Conservation (phyloP, 2,888 invertebrate species). For the Cataglyphis albicans region DNA sequence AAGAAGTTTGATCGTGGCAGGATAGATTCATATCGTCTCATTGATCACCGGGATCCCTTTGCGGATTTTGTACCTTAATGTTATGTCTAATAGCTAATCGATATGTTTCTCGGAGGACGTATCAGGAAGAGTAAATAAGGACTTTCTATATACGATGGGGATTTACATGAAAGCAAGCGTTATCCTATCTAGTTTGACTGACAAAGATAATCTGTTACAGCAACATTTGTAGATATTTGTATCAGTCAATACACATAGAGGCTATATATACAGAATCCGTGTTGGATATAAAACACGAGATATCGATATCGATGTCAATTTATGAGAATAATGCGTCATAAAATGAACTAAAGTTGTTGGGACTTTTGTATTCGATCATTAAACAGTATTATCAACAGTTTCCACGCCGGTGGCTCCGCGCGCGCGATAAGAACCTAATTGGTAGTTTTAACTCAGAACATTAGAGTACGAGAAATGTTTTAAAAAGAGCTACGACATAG, state of each 20-base stretch:
- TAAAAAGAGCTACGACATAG: background rate
- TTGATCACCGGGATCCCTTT: slow-evolving; percentile 27
- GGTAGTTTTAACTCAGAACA: background rate
- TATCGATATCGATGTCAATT: background rate
- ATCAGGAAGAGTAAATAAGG: slow-evolving; percentile 57
- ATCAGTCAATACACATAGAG: background rate
- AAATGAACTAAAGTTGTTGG: background rate
- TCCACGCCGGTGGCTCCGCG: background rate
- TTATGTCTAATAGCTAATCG: slow-evolving; percentile 52
- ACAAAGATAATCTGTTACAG: slow-evolving; percentile 59
- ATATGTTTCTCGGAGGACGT: slow-evolving; percentile 17
- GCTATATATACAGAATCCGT: background rate
- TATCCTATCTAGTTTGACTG: slow-evolving; percentile 59
- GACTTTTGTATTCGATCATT: background rate
- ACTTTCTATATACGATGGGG: slow-evolving; percentile 53
- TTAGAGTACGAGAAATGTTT: background rate
- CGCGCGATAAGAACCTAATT: background rate
- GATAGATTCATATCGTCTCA: slow-evolving; percentile 7
- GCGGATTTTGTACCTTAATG: slow-evolving; percentile 43
- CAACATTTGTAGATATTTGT: slow-evolving; percentile 41
- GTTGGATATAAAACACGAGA: background rate
- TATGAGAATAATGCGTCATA: background rate
- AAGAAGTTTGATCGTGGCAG: slow-evolving; percentile 4
- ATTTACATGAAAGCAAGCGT: slow-evolving; percentile 57
- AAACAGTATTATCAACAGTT: slow-evolving; percentile 20